Base-by-base conservation (phyloP, 2,113 vertebrate species). In the Mormoops blainvillei region DNA sequence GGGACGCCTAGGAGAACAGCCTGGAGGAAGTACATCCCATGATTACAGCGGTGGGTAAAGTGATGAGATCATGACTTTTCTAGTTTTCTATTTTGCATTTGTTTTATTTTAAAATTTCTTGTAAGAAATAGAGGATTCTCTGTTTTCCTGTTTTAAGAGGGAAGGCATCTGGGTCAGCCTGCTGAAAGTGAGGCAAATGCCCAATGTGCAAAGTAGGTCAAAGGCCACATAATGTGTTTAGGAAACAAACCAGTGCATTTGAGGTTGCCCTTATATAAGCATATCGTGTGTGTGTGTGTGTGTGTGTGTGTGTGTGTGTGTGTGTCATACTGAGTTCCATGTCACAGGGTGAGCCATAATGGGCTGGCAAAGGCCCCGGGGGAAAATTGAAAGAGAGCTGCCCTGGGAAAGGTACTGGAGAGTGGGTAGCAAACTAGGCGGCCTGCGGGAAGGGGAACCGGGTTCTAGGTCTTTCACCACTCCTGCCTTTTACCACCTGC, bases 171-270 rank as follows among this genome's bases (percentile, higher is more conserved):
- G 82, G 88, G 33, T 33, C 61, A 97, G 61, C 52, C 84, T 90
- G 38, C 81, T 95, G 92, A 96, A 86, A 95, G 19, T 92, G 63
- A 97, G 73, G 82, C 88, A 94, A 58, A 84, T 91, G 77, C 43
- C 68, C 22, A 43, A 63, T 43, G 88, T 92, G 41, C 81, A 78
- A 88, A 92, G 14, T 73, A 91, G 86, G 88, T 67, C 77, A 85
- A 85, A 97, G 90, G 52, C 81, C 70, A 50, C 58, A 54, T 87
- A 95, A 88, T 85, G 77, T 91, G 61, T 96, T 93, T 92, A 73
- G 77, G 67, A 97, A 96, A 95, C 71, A 96, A 95, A 87, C 48
- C n/a, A 94, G 81, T 31, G 61, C 73, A 48, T 73, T 20, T 87
- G 80, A 91, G 58, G 90, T 80, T 87, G 54, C 18, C 56, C 24